These are phyloP conservation scores for Bombylius major DNA, from an alignment of 2,888 invertebrate species.

Conservation along the genomic window DNA sequence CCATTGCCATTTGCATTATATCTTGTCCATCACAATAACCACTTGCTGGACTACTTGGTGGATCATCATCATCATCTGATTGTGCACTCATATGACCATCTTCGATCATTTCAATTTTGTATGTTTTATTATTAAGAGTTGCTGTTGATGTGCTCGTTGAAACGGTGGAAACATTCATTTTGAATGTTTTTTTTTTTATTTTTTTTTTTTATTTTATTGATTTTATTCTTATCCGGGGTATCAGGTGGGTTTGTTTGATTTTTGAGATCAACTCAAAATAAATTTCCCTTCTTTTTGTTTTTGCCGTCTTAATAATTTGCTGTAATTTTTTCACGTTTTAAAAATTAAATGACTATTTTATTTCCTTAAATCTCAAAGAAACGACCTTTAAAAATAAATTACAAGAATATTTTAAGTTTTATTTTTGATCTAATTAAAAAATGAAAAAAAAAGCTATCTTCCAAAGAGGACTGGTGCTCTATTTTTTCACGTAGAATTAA, in stretches of 20 bases:
- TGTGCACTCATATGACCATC: conserved; percentile 47
- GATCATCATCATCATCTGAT: conserved; percentile 73
- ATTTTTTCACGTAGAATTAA: too few species aligned
- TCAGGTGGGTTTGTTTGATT: too few species aligned
- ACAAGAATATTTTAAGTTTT: too few species aligned
- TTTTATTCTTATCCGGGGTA: background rate
- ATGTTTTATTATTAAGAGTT: conserved; percentile 32
- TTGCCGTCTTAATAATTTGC: background rate
- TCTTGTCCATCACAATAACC: conserved; percentile 70
- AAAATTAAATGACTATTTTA: too few species aligned
- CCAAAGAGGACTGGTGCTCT: too few species aligned
- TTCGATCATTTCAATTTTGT: conserved; percentile 60
- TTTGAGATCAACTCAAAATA: too few species aligned
- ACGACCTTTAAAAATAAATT: too few species aligned
- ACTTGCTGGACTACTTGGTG: conserved; percentile 67
- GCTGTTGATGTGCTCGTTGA: conserved; percentile 24
- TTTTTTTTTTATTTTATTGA: conserved; percentile 7
- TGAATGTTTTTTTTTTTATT: conserved; percentile 5
- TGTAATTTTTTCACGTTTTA: too few species aligned
- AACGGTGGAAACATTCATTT: conserved; percentile 33
- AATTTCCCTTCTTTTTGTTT: too few species aligned
- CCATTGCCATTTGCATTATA: conserved; percentile 70
- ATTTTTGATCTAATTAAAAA: too few species aligned
- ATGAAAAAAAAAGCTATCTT: too few species aligned
- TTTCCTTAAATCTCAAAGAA: too few species aligned